Base-by-base conservation (phyloP, 2,113 vertebrate species). In the Neolamprologus tretocephalus region DNA sequence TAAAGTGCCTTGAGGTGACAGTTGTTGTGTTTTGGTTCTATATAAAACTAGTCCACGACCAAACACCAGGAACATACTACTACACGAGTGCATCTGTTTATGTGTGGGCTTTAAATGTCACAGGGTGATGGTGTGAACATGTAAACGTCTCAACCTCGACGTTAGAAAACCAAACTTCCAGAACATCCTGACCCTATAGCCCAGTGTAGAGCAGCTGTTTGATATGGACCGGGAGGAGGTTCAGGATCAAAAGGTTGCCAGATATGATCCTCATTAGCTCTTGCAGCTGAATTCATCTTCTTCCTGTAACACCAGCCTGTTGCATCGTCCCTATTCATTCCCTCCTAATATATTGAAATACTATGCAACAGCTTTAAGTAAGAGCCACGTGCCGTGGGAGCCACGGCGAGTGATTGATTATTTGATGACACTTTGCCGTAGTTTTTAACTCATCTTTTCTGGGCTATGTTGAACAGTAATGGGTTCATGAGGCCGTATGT, bases 271-370 rank as follows among this genome's bases (percentile, higher is more conserved):
- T 90, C 83, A 87, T 94, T 88, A 93, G 68, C 63, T n/a, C 10
- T 11, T 45, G 45, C 66, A 42, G 73, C 87, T 87, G 89, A 91
- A 87, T 85, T 89, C 80, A 89, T 89, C 89, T 63, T 85, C 71
- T 82, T 81, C 85, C 84, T 73, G 81, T 87, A 45, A 55, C 33
- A 12, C 4, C 40, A 3, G 31, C 31, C 88, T 16, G 53, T 51
- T 11, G 26, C 12, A 73, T 51, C 35, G 68, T 58, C 83, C 75
- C 42, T 86, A 51, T 91, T 92, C 83, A 90, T 78, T 28, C 86
- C 23, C 54, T 51, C 26, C 47, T 95, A 92, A 95, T 96, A 82
- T 95, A 96, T 96, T 95, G 26, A 95, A 96, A 95, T 95, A 80
- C 87, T 91, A 95, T 94, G 91, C 94, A 95, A 88, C 89, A 83